Conservation (phyloP, 2,797 vertebrate species). For the Brachyrhaphis roseni region DNA sequence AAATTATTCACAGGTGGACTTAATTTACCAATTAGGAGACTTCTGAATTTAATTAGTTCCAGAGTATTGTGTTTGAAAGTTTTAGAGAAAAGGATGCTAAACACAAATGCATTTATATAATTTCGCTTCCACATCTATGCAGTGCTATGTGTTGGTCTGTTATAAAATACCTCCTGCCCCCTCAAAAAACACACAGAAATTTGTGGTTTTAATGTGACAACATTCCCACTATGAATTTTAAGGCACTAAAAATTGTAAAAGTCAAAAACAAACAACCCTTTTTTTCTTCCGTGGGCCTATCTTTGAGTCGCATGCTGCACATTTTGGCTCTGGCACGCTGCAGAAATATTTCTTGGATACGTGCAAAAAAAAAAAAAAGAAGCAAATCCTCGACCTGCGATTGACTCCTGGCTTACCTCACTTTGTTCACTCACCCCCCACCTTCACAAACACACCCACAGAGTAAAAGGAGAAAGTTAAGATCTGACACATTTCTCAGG, state of each 20-base stretch:
- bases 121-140: not conserved
- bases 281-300: not conserved
- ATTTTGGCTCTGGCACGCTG: not conserved
- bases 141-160: not conserved
- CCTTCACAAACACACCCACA: slow-evolving; percentile 20
- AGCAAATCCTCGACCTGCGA: slow-evolving; percentile 48
- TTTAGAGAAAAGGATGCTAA: not conserved
- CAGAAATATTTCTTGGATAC: slow-evolving; percentile 26
- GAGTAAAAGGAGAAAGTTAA: slow-evolving; percentile 62
- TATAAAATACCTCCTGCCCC: not conserved
- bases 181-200: not conserved
- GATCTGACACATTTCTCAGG: slow-evolving; percentile 69
- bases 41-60: not conserved
- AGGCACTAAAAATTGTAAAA: not conserved
- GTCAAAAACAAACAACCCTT: not conserved
- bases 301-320: not conserved
- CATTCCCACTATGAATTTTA: not conserved
- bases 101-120: not conserved
- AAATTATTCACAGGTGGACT: not conserved
- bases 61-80: not conserved
- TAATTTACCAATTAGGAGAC: not conserved
- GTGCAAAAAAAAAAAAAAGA: slow-evolving; percentile 17
- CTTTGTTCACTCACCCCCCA: slow-evolving; percentile 20
- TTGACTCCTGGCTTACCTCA: slow-evolving; percentile 41
- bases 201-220: not conserved